Base-by-base conservation (phyloP, 2,888 invertebrate genomes). In the Ramazzottius varieornatus region DNA sequence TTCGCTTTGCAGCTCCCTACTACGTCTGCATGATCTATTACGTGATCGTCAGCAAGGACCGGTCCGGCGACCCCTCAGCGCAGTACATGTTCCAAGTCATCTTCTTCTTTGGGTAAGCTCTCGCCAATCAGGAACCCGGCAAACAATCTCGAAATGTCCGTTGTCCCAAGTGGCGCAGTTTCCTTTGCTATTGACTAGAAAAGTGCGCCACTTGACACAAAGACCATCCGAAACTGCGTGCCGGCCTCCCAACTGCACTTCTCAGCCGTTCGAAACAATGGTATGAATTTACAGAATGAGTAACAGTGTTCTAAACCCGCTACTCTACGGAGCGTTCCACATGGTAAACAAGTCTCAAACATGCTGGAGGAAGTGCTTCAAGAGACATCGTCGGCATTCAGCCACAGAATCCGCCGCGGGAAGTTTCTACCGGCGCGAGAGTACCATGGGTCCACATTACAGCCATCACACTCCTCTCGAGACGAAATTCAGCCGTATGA, bases 281-380 rank as follows among this genome's bases (percentile, higher is more conserved):
- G n/a, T n/a, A n/a, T n/a, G n/a, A n/a, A n/a, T n/a, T n/a, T n/a
- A n/a, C n/a, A 24, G 54, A 20, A 70, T 73, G 66, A 72, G 73
- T 65, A 75, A 73, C 69, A 71, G 72, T 32, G 70, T 74, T 66
- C 68, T 75, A 34, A 75, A 75, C 67, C 75, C 75, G 1, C 71
- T 75, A 67, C 74, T 75, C 40, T 75, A 75, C 68, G 75, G 75
- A 66, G 74, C 74, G 63, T 75, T 75, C 70, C 73, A 73, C 66
- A 70, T 73, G 66, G 54, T 24, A 54, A 8, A 29, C 8, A 13
- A 29, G 29, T n/a, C 20, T 29, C 54, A 54, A 24, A n/a, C 54
- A 54, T 8, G 16, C 54, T 54, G 54, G 54, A 13, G 54, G 54
- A 54, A 54, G 29, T 29, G 29, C 4, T 29, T n/a, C 54, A 4